These are phyloP conservation scores for Agrotis exclamationis DNA, from an alignment of 2,888 invertebrate genomes.

Conservation along the genomic window DNA sequence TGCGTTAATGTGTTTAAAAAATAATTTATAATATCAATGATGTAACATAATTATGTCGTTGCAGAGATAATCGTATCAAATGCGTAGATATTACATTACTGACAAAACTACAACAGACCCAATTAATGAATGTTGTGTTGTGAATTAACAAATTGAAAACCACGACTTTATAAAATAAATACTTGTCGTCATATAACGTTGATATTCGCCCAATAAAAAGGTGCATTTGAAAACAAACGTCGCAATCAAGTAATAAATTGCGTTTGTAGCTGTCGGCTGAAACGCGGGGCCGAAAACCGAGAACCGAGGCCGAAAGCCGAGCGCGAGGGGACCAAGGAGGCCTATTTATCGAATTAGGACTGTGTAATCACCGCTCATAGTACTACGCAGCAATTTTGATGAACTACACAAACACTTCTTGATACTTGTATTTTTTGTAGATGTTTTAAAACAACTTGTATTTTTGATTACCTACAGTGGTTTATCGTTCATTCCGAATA, in stretches of 20 bases:
- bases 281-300: conserved; percentile 53
- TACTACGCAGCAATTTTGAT: conserved; percentile 73
- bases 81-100: background rate
- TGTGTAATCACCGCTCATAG: conserved; percentile 85
- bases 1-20: no score
- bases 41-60: no score
- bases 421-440: conserved; percentile 59
- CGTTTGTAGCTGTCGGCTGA: conserved; percentile 73
- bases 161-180: background rate
- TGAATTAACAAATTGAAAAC: background rate
- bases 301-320: conserved; percentile 49
- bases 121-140: background rate
- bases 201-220: conserved; percentile 42
- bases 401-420: conserved; percentile 53
- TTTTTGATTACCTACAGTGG: background rate
- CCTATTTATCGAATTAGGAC: conserved; percentile 87
- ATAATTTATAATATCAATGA: no score
- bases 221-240: conserved; percentile 77
- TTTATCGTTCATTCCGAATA: no score
- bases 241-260: conserved; percentile 85
- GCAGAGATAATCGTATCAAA: no score
- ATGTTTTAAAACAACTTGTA: background rate
- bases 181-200: conserved; percentile 11
- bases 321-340: conserved; percentile 65
- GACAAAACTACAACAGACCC: background rate